Base-by-base conservation (phyloP, 1,140 invertebrate species). In the Aphis craccivora region DNA sequence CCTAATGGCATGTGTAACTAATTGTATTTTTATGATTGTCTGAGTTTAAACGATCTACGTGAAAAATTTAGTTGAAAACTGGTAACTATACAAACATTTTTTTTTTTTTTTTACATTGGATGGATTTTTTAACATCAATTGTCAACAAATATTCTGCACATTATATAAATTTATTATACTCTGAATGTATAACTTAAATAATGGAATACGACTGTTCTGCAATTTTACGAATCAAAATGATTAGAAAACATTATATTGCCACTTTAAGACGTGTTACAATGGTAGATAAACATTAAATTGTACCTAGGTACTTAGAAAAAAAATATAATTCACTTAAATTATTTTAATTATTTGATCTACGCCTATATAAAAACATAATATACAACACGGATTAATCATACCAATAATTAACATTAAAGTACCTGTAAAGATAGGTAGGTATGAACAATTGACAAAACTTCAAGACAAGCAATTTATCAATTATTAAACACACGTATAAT, bases 11-110 rank as follows among this genome's bases (percentile, higher is more conserved):
- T 45, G 11, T 25, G 37, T 86, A 48, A 30, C 30, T 45, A 67
- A 87, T 87, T 87, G 40, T 87, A 30, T 87, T 40, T 86, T 86
- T 43, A 43, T 30, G 37, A 86, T 88, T 88, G 48, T 88, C 43
- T 88, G 35, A 43, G 18, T 88, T 51, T 48, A 48, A 48, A 22
- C 14, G 18, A 88, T 88, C 20, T 48, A 30, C 25, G 30, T 45
- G 18, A 84, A 84, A 7, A n/a, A 30, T 86, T 45, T 86, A 20
- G 40, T 45, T 2, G 25, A 43, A 43, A 43, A 40, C 37, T 3
- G 23, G 11, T 43, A 43, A 67, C 60, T 67, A 67, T n/a, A 30
- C n/a, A 30, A 14, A 67, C n/a, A n/a, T n/a, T n/a, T 4, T 14
- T 67, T 37, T 35, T 76, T 51, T 51, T 51, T 84, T 84, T 83